These are phyloP conservation scores for Trogon surrucura DNA, from an alignment of 2,113 vertebrate genomes.

Conservation along the genomic window DNA sequence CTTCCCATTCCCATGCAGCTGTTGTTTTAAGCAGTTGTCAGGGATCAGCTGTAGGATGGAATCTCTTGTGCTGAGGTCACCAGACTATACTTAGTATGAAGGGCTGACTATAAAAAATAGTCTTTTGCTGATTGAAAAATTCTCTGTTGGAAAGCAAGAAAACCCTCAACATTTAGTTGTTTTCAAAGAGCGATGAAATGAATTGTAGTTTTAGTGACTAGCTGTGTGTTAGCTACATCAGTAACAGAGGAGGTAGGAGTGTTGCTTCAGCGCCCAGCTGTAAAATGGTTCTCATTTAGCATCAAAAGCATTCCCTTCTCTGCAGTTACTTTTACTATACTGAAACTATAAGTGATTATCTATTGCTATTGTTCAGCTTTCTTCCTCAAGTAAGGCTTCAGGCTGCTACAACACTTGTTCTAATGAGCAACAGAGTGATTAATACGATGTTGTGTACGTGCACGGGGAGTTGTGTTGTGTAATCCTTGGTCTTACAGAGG, in stretches of 20 bases:
- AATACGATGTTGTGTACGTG: not conserved
- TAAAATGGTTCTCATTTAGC: not conserved
- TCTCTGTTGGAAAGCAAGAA: not conserved
- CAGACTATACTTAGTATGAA: conserved; percentile 41
- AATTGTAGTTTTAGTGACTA: not conserved
- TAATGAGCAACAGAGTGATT: not conserved
- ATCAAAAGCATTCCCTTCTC: not conserved
- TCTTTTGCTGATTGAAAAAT: not conserved
- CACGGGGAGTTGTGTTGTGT: not conserved
- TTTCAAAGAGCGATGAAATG: not conserved
- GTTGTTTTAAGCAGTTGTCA: conserved; percentile 69
- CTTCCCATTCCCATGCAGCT: conserved; percentile 67
- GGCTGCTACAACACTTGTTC: not conserved
- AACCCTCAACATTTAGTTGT: not conserved
- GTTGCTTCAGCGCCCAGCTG: not conserved
- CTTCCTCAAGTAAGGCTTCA: rapidly evolving
- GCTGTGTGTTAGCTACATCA: no score
- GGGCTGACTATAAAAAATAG: not conserved
- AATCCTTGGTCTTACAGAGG: not conserved
- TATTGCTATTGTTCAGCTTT: not conserved
- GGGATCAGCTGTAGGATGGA: conserved; percentile 45
- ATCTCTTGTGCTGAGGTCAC: conserved; percentile 53
- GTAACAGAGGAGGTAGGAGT: not conserved
- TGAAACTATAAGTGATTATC: not conserved
- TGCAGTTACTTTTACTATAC: not conserved